Evolutionary conservation across 2,113 vertebrate species (phyloP).

Genomic region (Laterallus jamaicensis): DNA sequence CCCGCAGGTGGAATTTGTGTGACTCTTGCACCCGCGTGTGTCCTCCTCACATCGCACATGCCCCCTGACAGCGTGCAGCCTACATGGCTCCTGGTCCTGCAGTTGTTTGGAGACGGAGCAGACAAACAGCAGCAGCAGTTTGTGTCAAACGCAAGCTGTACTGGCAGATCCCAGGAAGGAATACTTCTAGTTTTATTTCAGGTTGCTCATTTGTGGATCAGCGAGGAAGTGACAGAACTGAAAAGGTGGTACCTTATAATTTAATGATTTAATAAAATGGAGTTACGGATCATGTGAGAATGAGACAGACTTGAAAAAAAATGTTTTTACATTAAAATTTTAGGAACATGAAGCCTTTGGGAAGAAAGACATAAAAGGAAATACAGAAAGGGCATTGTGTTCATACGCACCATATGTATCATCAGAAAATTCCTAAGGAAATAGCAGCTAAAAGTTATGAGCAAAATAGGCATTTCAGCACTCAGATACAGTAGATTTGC

Average conservation of each 20-base stretch:
- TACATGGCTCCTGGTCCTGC: neutral
- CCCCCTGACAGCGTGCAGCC: neutral
- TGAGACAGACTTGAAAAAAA: neutral
- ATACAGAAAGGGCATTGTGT: neutral
- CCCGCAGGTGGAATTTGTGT: neutral
- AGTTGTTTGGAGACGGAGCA: neutral
- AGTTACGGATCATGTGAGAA: neutral
- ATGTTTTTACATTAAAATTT: neutral
- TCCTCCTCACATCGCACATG: no score
- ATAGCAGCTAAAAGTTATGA: neutral
- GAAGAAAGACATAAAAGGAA: neutral
- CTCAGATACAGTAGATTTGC: neutral
- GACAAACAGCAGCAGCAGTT: neutral
- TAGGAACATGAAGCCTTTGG: neutral
- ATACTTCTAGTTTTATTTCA: neutral
- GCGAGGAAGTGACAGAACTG: neutral
- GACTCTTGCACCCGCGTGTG: fast-evolving
- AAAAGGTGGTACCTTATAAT: neutral
- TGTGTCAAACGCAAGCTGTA: neutral
- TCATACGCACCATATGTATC: neutral
- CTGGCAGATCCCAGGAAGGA: neutral
- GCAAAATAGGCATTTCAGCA: neutral
- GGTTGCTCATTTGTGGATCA: neutral
- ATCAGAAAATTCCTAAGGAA: constrained; percentile 27
- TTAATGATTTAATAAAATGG: neutral